phyloP scores from a whole-genome alignment of 2,888 invertebrate genomes.

The Mythimna vitellina region DNA sequence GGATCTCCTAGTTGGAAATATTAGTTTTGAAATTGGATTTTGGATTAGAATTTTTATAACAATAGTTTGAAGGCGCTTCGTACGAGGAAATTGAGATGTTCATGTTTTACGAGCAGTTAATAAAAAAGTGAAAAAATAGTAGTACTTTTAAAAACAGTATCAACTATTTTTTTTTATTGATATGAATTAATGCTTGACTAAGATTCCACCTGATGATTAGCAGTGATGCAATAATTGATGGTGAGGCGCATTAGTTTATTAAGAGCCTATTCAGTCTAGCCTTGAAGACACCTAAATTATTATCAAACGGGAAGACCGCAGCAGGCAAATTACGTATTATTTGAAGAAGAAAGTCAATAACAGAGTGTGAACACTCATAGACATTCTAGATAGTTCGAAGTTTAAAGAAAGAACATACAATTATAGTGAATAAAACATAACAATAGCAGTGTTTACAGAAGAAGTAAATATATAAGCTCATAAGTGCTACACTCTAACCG shows the following conservation, averaged over 20 bases:
- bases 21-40: slow-evolving; percentile 23
- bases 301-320: too few species aligned
- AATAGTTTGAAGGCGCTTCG: not conserved
- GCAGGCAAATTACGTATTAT: too few species aligned
- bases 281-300: too few species aligned
- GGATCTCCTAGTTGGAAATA: slow-evolving; percentile 32
- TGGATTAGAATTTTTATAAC: not conserved
- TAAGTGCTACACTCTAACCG: slow-evolving; percentile 4
- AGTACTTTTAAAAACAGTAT: not conserved
- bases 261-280: too few species aligned
- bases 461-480: slow-evolving; percentile 2
- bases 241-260: too few species aligned
- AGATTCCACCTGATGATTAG: too few species aligned
- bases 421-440: not conserved
- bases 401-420: not conserved
- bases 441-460: not conserved
- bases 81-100: not conserved
- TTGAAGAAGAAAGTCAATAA: too few species aligned
- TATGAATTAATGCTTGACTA: too few species aligned
- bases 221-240: too few species aligned
- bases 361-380: too few species aligned
- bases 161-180: too few species aligned
- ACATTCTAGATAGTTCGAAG: not conserved
- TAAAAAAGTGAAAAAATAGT: not conserved
- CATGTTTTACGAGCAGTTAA: not conserved